Conservation (phyloP, 2,888 invertebrate species). For the Craniophora ligustri region DNA sequence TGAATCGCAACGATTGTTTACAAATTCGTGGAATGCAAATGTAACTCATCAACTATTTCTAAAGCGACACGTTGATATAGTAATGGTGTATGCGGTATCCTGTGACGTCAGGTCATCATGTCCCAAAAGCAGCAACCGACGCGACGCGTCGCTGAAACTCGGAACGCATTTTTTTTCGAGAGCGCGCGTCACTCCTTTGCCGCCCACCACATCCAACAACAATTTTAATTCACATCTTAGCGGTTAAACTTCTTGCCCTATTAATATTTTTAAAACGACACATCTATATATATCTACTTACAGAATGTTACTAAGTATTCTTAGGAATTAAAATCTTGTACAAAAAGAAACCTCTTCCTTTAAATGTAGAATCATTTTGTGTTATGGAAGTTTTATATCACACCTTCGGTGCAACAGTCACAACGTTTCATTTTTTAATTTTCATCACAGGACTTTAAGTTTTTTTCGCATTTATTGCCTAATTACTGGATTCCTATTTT, state of each 20-base stretch:
- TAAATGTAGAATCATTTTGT: too few species aligned
- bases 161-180: conserved; percentile 44
- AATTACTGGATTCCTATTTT: too few species aligned
- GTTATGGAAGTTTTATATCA: too few species aligned
- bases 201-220: conserved; percentile 64
- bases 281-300: too few species aligned
- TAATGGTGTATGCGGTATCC: conserved; percentile 65
- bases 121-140: conserved; percentile 46
- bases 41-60: conserved; percentile 84
- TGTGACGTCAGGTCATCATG: conserved; percentile 68
- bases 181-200: conserved; percentile 43
- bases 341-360: too few species aligned
- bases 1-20: conserved; percentile 71
- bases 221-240: conserved; percentile 69
- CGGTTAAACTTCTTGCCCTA: conserved; percentile 68
- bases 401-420: too few species aligned
- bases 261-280: conserved; percentile 57
- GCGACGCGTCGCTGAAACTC: conserved; percentile 25
- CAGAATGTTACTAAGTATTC: too few species aligned
- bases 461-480: too few species aligned
- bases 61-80: conserved; percentile 71
- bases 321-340: too few species aligned
- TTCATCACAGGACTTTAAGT: too few species aligned
- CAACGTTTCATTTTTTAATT: too few species aligned
- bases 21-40: conserved; percentile 71